Evolutionary conservation across 2,888 invertebrate species (phyloP), one percentile per base, ranked within the genome.

Genomic region (Synergus japonicus): DNA sequence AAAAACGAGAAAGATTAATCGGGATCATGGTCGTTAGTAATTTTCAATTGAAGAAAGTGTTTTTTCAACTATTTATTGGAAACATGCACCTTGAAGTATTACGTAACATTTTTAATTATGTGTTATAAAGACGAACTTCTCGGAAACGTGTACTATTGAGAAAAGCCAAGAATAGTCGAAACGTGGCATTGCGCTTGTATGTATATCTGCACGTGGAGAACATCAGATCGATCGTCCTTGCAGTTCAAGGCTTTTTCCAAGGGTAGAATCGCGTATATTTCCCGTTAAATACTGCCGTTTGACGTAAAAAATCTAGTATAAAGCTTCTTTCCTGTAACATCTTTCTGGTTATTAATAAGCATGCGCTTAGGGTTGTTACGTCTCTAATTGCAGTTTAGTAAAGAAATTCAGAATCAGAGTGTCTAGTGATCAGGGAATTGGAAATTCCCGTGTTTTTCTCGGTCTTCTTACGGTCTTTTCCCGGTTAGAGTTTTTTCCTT

Each of bases 211-310:
- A 85, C 85, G 85, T 85, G 85, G 76, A 84, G 82, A 82, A 79
- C 81, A 78, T 67, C 78, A 83, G 86, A 89, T 89, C 89, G 88
- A 89, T 89, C 85, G 89, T 86, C 86, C 89, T 89, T 88, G 89
- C 79, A 82, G 83, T 85, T 84, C 86, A 86, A 87, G 86, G 87
- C 84, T 86, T 81, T 79, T 78, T 67, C 69, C 77, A 78, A 76
- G 65, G 58, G 37, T 29, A 76, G 67, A 78, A 78, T 9, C 54
- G n/a, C 5, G 0, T n/a, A 54, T 54, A 54, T 54, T n/a, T 54
- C 5, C 54, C n/a, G 54, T 54, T 29, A n/a, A 54, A 54, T 54
- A 54, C 54, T n/a, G 2, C n/a, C n/a, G 54, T 54, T 54, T 54
- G n/a, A 3, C n/a, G n/a, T 13, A 13, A 54, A n/a, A 54, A 54